phyloP scores from a whole-genome alignment of 2,113 vertebrate species.

The Varanus salvator region DNA sequence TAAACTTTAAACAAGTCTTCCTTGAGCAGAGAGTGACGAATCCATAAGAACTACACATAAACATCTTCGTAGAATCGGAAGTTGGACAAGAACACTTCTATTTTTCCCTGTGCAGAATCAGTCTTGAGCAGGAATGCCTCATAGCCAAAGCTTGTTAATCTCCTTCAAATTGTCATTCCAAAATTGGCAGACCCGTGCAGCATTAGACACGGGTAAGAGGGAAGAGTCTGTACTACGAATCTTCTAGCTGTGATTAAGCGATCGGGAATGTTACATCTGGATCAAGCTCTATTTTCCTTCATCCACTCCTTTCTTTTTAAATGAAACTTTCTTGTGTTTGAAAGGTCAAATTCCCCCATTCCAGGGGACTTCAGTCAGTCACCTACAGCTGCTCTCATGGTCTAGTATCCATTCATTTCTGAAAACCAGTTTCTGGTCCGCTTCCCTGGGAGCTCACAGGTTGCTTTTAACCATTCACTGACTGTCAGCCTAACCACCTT shows the following conservation, averaged over 20 bases:
- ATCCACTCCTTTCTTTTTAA: neutral
- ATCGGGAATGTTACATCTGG: neutral
- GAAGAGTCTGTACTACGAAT: neutral
- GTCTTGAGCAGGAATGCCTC: neutral
- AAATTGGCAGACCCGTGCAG: neutral
- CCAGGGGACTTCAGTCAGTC: constrained; percentile 25
- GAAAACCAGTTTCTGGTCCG: constrained; percentile 35
- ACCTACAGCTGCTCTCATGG: neutral
- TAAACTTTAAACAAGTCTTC: neutral
- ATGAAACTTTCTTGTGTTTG: constrained; percentile 17
- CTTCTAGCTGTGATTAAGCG: too few relatives aligned
- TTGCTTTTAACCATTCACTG: too few relatives aligned
- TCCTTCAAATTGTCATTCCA: too few relatives aligned
- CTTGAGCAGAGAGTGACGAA: neutral
- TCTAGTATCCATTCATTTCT: constrained; percentile 33
- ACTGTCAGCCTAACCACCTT: too few relatives aligned
- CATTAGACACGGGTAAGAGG: neutral
- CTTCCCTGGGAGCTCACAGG: too few relatives aligned
- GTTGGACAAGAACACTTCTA: too few relatives aligned
- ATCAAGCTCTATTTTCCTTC: neutral
- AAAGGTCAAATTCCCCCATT: constrained; percentile 50
- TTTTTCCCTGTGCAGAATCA: neutral
- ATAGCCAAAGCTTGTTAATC: neutral
- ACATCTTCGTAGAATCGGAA: neutral
- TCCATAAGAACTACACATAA: neutral